Evolutionary conservation across 2,113 vertebrate genomes (phyloP).

Genomic region (Pelobates fuscus): DNA sequence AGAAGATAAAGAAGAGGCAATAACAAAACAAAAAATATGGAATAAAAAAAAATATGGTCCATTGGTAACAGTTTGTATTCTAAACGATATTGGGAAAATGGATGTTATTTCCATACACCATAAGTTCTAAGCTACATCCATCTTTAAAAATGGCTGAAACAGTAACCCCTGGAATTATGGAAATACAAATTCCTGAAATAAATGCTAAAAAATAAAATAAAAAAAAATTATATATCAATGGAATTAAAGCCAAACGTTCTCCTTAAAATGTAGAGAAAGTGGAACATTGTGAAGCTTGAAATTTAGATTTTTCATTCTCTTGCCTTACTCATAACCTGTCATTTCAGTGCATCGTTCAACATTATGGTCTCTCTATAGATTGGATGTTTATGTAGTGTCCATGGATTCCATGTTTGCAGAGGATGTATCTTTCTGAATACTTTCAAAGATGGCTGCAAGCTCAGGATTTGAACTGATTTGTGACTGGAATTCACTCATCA

Average conservation of each 20-base stretch:
- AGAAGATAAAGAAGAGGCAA: conserved; percentile 57
- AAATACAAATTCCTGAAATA: conserved; percentile 78
- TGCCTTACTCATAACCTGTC: conserved; percentile 74
- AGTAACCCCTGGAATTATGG: conserved; percentile 73
- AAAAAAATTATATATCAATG: conserved; percentile 76
- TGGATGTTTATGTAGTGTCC: conserved; percentile 93
- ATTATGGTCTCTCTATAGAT: conserved; percentile 72
- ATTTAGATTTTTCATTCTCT: conserved; percentile 70
- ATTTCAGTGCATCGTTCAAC: conserved; percentile 93
- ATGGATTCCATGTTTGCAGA: conserved; percentile 98
- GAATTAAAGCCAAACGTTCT: conserved; percentile 78
- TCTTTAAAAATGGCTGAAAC: conserved; percentile 69
- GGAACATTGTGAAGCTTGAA: conserved; percentile 80
- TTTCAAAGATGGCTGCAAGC: conserved; percentile 97
- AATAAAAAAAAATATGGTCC: conserved; percentile 70
- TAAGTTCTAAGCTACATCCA: conserved; percentile 65
- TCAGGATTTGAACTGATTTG: conserved; percentile 98
- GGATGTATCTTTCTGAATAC: conserved; percentile 97
- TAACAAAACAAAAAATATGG: conserved; percentile 64
- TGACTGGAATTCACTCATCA: conserved; percentile 98
- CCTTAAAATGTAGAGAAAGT: conserved; percentile 73
- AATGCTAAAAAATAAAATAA: conserved; percentile 79
- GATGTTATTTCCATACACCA: conserved; percentile 70
- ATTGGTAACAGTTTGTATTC: conserved; percentile 78
- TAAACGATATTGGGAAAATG: conserved; percentile 76